phyloP scores from a whole-genome alignment of 2,888 invertebrate genomes.

The Cantharis nigra region DNA sequence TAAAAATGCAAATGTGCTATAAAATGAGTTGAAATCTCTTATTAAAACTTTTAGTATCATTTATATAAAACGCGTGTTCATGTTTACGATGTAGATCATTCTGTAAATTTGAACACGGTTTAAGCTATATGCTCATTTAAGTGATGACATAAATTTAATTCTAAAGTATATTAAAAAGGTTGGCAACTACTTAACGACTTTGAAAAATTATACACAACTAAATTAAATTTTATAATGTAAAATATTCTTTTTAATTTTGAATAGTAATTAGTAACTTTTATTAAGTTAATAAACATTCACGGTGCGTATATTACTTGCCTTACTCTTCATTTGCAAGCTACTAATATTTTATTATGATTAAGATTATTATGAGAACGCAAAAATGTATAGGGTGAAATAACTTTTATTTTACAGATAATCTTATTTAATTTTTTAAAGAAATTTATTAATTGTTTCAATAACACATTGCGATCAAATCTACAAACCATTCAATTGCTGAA shows the following conservation, averaged over 20 bases:
- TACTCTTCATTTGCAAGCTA: neutral
- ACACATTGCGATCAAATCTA: no score
- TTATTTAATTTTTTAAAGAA: no score
- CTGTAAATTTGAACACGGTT: constrained; percentile 4
- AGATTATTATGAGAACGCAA: neutral
- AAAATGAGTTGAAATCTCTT: constrained; percentile 1
- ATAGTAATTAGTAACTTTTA: neutral
- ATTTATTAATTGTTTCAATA: no score
- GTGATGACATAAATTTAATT: constrained; percentile 5
- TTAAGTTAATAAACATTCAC: neutral
- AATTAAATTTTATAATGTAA: neutral
- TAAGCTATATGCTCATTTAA: constrained; percentile 5
- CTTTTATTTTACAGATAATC: neutral
- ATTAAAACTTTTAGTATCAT: constrained; percentile 2
- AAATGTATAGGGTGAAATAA: neutral
- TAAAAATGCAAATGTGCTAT: neutral
- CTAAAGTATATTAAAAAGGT: constrained; percentile 5
- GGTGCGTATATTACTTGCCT: neutral
- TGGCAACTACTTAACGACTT: constrained; percentile 3
- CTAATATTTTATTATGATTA: neutral
- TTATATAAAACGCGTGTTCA: constrained; percentile 2
- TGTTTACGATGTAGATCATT: constrained; percentile 4
- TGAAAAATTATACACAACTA: constrained; percentile 5
- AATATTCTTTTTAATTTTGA: neutral
- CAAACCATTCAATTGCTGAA: no score